Base-by-base conservation (phyloP, 2,113 vertebrate species). In the Chaenogobius annularis region DNA sequence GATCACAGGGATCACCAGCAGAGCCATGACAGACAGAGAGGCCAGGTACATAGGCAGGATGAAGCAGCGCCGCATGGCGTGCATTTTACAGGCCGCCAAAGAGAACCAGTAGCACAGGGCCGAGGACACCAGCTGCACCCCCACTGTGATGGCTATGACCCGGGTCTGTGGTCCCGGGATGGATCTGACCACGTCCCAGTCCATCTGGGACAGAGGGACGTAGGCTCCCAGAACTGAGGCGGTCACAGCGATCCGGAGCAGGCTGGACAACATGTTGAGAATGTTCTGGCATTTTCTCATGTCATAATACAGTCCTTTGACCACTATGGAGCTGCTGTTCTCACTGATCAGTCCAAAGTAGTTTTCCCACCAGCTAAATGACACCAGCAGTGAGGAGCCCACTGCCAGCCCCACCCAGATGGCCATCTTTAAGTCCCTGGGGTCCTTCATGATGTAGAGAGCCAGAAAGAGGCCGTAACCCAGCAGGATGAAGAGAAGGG, bases 11-110 rank as follows among this genome's bases (percentile, higher is more conserved):
- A 73, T 1, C 14, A 91, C 7, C 13, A 87, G 65, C 20, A 91
- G 43, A 3, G 72, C 74, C 73, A 92, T 48, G 20, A 89, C 85
- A 11, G 63, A 69, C 26, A 91, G 63, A 22, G 88, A 90, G 6
- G 92, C 84, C 73, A 93, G 14, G 77, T 91, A 89, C 69, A 92
- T 48, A 50, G 93, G 93, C 19, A 90, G 2, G 0, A 90, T 66
- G 73, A 94, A 94, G 80, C 91, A 83, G 0, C 85, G 80, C 0
- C 86, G 81, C 66, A 93, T 10, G 13, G 82, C 85, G 4, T 93
- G 92, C 90, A 94, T 94, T 82, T 94, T 94, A 35, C 91, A 93
- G 22, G 91, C 91, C 3, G 72, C 80, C 13, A 93, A 61, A 0
- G 84, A 75, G 76, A 94, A 89, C 91, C 91, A 91, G 50, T 88